Base-by-base conservation (phyloP, 2,888 invertebrate genomes). In the Chrysolina americana region DNA sequence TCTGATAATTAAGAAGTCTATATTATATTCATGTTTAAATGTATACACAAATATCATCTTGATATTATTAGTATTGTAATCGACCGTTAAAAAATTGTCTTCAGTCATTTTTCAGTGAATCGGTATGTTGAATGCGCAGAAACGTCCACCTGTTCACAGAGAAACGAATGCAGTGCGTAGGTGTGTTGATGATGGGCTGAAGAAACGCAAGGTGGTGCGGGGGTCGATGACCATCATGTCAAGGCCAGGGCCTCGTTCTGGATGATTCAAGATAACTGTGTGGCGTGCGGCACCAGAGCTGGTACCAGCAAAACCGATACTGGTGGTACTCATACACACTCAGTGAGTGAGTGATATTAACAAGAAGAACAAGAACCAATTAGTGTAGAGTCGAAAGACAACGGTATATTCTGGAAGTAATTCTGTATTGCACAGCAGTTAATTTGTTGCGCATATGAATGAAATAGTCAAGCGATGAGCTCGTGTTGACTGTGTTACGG, bases 331-430 rank as follows among this genome's bases (percentile, higher is more conserved):
- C 74, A 73, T 59, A 76, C 63, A 75, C 71, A 68, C 62, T 76
- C 70, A 65, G 76, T 79, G 70, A 76, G 76, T 79, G 80, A 78
- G 28, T 48, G 65, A 65, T 65, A 23, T 65, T 78, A 77, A 77
- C 77, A 78, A 76, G 79, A 80, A 77, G 75, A 78, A 71, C 78
- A 76, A 71, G 69, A 75, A 75, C 70, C 74, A 70, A 78, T 78
- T 78, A 78, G 68, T 75, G 66, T 63, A 59, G 68, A 73, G 75
- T 71, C 69, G 71, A 66, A 69, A 78, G 73, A 76, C 84, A 87
- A 87, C 87, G 87, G 87, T 87, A 87, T 84, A 86, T 87, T 86
- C 85, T 85, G 83, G 85, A 83, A 84, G 84, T 83, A 79, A 86
- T 84, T 87, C 86, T 86, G 85, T 86, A 86, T 85, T 84, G 86